A percentile compares a stretch with the other conserved stretches of the same genome.
Conservation (phyloP, 1,140 invertebrate species). For the Stratiolaelaps scimitus region DNA sequence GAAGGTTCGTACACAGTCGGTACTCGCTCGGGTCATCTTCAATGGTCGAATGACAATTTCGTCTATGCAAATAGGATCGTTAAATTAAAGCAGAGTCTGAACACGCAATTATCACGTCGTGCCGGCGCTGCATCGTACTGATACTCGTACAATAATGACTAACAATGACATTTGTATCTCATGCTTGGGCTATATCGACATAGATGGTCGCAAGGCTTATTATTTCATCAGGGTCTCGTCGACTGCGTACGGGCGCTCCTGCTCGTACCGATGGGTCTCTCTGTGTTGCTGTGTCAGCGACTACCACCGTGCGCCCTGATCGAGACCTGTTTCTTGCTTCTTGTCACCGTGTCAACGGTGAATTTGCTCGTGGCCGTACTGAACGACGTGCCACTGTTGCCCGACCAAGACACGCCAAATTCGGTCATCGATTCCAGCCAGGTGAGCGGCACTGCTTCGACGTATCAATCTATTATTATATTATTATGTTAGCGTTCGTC, state of each 20-base stretch:
- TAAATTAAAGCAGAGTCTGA: too few species aligned
- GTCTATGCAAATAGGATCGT: too few species aligned
- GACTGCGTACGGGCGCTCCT: constrained; percentile 68
- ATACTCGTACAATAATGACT: too few species aligned
- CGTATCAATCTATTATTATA: too few species aligned
- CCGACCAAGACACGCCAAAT: constrained; percentile 43
- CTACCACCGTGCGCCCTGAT: constrained; percentile 75
- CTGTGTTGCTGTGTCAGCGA: constrained; percentile 65
- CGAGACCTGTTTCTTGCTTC: constrained; percentile 71
- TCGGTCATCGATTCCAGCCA: constrained; percentile 27
- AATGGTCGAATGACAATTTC: too few species aligned
- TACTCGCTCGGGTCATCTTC: too few species aligned
- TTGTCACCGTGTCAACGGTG: constrained; percentile 75
- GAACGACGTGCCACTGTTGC: constrained; percentile 74
- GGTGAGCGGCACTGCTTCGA: not conserved
- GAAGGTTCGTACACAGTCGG: constrained; percentile 34
- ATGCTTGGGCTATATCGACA: not conserved
- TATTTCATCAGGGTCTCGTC: constrained; percentile 72
- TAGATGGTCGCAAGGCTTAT: constrained; percentile 72
- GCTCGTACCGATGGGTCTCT: constrained; percentile 62
- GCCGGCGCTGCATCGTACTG: too few species aligned
- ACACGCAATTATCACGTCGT: too few species aligned
- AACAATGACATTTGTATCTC: too few species aligned
- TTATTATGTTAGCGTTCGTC: too few species aligned
- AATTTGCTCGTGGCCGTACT: constrained; percentile 78